phyloP scores from a whole-genome alignment of 92 coral and sea anemone genomes.

The Pocillopora grandis region DNA sequence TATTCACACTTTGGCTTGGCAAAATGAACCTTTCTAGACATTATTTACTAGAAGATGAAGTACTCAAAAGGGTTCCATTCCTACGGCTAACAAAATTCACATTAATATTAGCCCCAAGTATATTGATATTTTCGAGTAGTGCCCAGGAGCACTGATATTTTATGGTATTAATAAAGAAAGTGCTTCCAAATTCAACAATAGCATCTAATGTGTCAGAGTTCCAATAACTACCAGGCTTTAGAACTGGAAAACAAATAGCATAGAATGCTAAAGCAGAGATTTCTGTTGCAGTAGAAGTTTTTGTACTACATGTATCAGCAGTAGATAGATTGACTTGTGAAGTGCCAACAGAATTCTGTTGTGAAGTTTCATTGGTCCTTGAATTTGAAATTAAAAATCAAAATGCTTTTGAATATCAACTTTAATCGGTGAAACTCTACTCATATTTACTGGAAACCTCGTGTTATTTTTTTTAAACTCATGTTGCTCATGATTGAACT shows the following conservation, averaged over 20 bases:
- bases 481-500: no score
- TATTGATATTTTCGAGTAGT: constrained; percentile 19
- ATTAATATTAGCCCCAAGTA: constrained; percentile 8
- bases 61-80: constrained; percentile 8
- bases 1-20: background rate
- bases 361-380: constrained; percentile 7
- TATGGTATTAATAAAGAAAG: constrained; percentile 9
- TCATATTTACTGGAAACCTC: no score
- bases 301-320: background rate
- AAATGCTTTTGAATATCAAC: background rate
- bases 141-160: background rate
- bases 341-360: constrained; percentile 2
- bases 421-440: no score
- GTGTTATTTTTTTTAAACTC: no score
- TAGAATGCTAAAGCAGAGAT: constrained; percentile 42
- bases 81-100: constrained; percentile 7
- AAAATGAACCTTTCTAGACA: constrained; percentile 7
- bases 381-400: no score
- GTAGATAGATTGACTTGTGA: background rate
- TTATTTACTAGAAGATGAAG: constrained; percentile 6
- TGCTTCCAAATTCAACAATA: constrained; percentile 41
- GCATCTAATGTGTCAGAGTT: constrained; percentile 56
- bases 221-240: constrained; percentile 56
- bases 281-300: background rate
- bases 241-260: constrained; percentile 51